Percentiles rank a stretch among this genome's conserved stretches.
Conservation (phyloP, 2,888 invertebrate species). For the Ferrisia virgata region DNA sequence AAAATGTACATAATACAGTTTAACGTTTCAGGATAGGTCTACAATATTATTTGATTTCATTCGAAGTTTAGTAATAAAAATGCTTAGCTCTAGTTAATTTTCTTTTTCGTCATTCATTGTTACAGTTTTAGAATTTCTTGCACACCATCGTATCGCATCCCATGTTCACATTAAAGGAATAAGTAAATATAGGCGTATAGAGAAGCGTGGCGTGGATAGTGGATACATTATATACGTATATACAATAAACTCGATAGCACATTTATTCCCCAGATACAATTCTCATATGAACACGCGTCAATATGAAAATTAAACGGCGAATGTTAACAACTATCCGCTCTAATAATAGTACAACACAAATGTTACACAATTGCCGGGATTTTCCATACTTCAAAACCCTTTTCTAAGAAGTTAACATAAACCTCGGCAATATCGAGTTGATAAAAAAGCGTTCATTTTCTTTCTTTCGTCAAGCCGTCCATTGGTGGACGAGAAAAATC, state of each 20-base stretch:
- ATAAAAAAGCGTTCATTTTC: constrained; percentile 11
- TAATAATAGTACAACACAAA: not conserved
- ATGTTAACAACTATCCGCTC: not conserved
- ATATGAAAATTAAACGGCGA: not conserved
- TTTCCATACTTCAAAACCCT: constrained; percentile 1
- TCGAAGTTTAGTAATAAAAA: too few species aligned
- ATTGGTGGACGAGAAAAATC: not conserved
- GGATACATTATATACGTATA: too few species aligned
- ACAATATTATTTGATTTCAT: too few species aligned
- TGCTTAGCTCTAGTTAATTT: too few species aligned
- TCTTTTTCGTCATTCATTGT: too few species aligned
- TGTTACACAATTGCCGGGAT: not conserved
- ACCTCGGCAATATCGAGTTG: constrained; percentile 4
- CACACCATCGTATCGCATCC: too few species aligned
- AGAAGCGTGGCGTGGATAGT: too few species aligned
- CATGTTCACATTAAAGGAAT: too few species aligned
- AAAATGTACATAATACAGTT: too few species aligned
- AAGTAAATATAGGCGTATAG: too few species aligned
- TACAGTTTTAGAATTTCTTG: too few species aligned
- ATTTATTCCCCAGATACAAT: not conserved
- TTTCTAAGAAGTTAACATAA: not conserved
- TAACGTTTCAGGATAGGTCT: too few species aligned
- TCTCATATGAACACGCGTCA: not conserved
- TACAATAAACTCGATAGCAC: not conserved
- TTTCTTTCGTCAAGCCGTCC: not conserved